Conservation (phyloP, 2,888 invertebrate genomes). For the Tenthredo mesomela region DNA sequence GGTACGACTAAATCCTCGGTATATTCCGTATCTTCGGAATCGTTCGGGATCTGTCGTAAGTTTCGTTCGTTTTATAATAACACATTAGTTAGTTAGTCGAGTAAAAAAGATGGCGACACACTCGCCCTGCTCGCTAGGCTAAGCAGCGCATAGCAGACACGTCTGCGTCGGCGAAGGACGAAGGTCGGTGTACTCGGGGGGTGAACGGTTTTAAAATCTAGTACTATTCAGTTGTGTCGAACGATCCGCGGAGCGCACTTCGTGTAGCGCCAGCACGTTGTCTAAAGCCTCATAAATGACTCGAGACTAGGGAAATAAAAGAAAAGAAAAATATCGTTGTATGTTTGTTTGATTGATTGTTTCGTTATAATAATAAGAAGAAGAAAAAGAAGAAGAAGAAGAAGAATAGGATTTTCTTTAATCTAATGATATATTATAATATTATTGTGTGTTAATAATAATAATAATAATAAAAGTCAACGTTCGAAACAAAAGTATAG, state of each 20-base stretch:
- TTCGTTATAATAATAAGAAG: no score
- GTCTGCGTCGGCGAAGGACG: constrained; percentile 52
- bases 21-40: constrained; percentile 15
- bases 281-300: neutral
- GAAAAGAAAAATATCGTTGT: neutral
- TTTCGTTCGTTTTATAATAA: constrained; percentile 28
- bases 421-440: no score
- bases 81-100: constrained; percentile 5
- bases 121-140: constrained; percentile 30
- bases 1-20: neutral
- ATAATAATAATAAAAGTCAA: no score
- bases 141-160: no score
- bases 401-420: no score
- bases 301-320: neutral
- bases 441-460: no score
- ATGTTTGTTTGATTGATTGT: no score
- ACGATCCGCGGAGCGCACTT: constrained; percentile 62
- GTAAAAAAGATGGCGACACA: constrained; percentile 45
- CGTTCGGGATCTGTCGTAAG: neutral
- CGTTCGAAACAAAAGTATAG: constrained; percentile 29
- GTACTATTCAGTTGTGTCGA: constrained; percentile 66
- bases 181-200: constrained; percentile 52
- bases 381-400: no score
- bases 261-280: constrained; percentile 54
- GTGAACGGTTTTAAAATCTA: constrained; percentile 49